Base-by-base conservation (phyloP, 2,797 vertebrate genomes). In the Psittacula derbiana region DNA sequence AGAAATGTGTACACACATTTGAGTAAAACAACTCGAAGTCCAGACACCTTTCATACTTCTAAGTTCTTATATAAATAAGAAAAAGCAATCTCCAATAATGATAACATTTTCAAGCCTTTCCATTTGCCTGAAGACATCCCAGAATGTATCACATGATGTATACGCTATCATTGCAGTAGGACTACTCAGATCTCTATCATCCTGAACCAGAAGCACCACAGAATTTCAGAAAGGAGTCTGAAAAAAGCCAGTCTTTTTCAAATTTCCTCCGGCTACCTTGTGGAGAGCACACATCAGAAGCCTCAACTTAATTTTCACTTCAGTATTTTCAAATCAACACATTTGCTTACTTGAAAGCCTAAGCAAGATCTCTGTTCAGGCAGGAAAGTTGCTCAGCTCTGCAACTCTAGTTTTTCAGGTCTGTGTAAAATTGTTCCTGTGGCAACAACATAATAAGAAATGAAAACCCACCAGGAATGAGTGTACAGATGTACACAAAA, bases 1-100 rank as follows among this genome's bases (percentile, higher is more conserved):
- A 94, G 91, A 91, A 97, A 93, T 71, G 72, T 80, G 75, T 85
- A 94, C 70, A 92, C 47, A 91, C 57, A 58, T 36, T 36, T 1
- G 15, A 90, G 69, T 55, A 81, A 92, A 72, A 60, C 41, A 91
- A 61, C 66, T 81, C 36, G 18, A 74, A 80, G 62, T 88, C 70
- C 73, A 87, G 67, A 66, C 43, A 93, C 44, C 66, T 84, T 92
- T 86, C 93, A 96, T 57, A 85, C 24, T 52, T 10, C 19, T 44
- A 85, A 80, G 28, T 86, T 92, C 80, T 91, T 78, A 55, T 5
- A 47, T 79, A 92, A 81, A 78, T 92, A 88, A 90, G 83, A 75
- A 94, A 80, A 85, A 88, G 55, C 67, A 67, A 87, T 86, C 74
- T 90, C 30, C 33, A 89, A 20, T 80, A 55, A 47, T 49, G 61